Evolutionary conservation across 2,888 invertebrate genomes (phyloP).

Genomic region (Drosophila fulvimacula): DNA sequence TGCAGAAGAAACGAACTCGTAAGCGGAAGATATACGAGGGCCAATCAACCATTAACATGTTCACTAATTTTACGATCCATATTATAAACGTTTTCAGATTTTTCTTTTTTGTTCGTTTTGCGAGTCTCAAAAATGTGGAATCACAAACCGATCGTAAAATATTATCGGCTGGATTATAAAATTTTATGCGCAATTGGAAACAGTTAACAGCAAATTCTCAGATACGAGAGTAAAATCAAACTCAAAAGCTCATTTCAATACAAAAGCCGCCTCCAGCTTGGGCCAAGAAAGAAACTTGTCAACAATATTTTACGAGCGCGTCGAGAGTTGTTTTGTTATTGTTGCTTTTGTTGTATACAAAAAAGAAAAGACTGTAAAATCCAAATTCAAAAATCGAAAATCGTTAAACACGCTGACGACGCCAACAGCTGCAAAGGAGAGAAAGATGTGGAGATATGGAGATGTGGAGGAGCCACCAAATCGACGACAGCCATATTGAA

Average conservation of each 20-base stretch:
- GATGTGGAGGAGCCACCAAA: conserved; percentile 40
- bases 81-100: conserved; percentile 63
- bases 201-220: conserved; percentile 79
- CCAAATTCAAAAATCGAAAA: conserved; percentile 41
- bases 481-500: conserved; percentile 78
- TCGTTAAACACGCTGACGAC: conserved; percentile 53
- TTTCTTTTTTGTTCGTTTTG: conserved; percentile 31
- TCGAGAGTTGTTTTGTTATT: conserved; percentile 46
- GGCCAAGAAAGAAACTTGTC: conserved; percentile 70
- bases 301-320: conserved; percentile 76
- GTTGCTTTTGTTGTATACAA: conserved; percentile 14
- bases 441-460: background rate
- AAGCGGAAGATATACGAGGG: conserved; percentile 61
- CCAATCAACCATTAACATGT: conserved; percentile 82
- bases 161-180: conserved; percentile 66
- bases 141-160: conserved; percentile 47
- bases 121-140: conserved; percentile 24
- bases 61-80: conserved; percentile 77
- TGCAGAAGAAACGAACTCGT: conserved; percentile 29
- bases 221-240: conserved; percentile 31
- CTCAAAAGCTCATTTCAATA: conserved; percentile 75
- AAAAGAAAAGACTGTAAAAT: conserved; percentile 50
- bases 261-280: conserved; percentile 46
- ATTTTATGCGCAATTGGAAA: conserved; percentile 77
- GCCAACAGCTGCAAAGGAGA: conserved; percentile 60